These are phyloP conservation scores for Labeo catla DNA, from an alignment of 2,113 vertebrate species.

Conservation along the genomic window DNA sequence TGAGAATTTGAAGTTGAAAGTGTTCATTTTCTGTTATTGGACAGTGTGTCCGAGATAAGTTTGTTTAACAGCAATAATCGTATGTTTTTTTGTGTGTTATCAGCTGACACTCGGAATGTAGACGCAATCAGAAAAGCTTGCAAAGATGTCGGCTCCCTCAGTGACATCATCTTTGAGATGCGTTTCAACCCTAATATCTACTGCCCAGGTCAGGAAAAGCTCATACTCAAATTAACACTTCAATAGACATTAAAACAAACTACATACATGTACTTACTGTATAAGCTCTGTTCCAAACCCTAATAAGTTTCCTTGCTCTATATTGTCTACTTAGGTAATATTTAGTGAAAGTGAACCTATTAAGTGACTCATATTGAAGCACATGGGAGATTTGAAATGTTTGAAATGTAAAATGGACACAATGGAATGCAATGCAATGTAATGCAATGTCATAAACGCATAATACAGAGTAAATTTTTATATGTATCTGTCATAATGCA, in stretches of 20 bases:
- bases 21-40: not conserved
- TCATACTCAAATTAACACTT: not conserved
- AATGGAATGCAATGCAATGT: too few relatives aligned
- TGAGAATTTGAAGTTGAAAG: conserved; percentile 37
- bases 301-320: not conserved
- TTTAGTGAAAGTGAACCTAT: not conserved
- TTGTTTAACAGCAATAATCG: too few relatives aligned
- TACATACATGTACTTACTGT: not conserved
- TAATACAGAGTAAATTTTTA: too few relatives aligned
- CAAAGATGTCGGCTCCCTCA: conserved; percentile 78
- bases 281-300: not conserved
- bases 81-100: conserved; percentile 17
- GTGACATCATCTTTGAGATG: conserved; percentile 83
- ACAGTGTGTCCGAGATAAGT: not conserved
- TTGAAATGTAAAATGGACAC: too few relatives aligned
- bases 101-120: conserved; percentile 70
- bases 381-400: not conserved
- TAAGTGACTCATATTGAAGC: not conserved
- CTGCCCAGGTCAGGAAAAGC: conserved; percentile 72
- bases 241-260: not conserved
- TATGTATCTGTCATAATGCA: too few relatives aligned
- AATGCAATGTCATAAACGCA: too few relatives aligned
- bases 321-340: not conserved
- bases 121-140: conserved; percentile 75
- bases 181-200: conserved; percentile 79